Percentiles rank a stretch among this genome's conserved stretches.
phyloP scores from a whole-genome alignment of 2,888 invertebrate species.

The Scaptomyza polygonia region DNA sequence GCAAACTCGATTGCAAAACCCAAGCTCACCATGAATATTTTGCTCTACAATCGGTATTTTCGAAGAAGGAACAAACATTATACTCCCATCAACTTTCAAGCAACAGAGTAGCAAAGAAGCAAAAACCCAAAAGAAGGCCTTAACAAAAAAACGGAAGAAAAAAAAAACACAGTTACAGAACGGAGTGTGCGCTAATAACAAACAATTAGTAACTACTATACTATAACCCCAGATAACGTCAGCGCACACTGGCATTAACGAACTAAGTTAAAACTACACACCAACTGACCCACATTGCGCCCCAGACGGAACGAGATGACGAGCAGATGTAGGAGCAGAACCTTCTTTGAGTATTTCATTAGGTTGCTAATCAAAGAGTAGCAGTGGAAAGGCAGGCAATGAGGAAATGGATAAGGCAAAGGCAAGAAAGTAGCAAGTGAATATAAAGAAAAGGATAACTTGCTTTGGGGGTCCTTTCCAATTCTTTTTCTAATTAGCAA shows the following conservation, averaged over 20 bases:
- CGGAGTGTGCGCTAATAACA: conserved; percentile 66
- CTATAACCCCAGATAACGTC: conserved; percentile 17
- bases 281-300: conserved; percentile 59
- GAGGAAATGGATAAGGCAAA: background rate
- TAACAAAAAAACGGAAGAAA: too few relatives aligned
- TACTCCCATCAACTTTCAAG: background rate
- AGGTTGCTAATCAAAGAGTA: conserved; percentile 14
- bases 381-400: conserved; percentile 7
- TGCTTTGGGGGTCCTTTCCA: conserved; percentile 33
- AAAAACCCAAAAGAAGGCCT: background rate
- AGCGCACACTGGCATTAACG: conserved; percentile 61
- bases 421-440: conserved; percentile 16
- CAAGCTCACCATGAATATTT: too few relatives aligned
- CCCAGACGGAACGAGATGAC: background rate
- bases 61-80: background rate
- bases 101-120: background rate
- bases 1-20: too few relatives aligned
- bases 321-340: background rate
- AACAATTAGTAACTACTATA: conserved; percentile 79
- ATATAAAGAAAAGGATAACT: conserved; percentile 10
- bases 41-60: too few relatives aligned
- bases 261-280: conserved; percentile 4
- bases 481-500: conserved; percentile 47
- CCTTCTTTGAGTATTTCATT: conserved; percentile 41
- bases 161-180: conserved; percentile 68